Percentiles rank a stretch among this genome's conserved stretches.
These are phyloP conservation scores for Pseudopleuronectes americanus DNA, from an alignment of 2,797 vertebrate genomes.

Conservation along the genomic window DNA sequence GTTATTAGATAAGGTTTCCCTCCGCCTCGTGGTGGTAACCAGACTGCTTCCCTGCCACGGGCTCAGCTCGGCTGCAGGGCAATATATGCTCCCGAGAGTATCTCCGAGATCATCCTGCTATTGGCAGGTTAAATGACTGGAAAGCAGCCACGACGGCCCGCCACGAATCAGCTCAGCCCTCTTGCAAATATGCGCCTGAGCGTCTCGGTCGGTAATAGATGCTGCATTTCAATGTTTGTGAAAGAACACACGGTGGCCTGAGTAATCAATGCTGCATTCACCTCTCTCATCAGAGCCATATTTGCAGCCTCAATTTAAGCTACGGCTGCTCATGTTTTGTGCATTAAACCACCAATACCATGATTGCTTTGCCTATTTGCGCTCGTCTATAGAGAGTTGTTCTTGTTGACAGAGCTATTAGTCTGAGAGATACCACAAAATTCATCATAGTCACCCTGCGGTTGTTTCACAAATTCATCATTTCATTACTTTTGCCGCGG, in stretches of 20 bases:
- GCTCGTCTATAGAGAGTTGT: constrained; percentile 70
- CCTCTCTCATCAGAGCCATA: constrained; percentile 64
- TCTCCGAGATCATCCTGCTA: constrained; percentile 53
- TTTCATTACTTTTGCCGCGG: constrained; percentile 73
- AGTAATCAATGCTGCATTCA: constrained; percentile 72
- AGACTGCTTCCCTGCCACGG: constrained; percentile 42
- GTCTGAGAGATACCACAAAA: constrained; percentile 77
- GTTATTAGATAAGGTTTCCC: constrained; percentile 42
- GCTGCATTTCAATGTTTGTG: constrained; percentile 31
- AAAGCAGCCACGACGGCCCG: constrained; percentile 38
- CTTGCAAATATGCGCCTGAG: constrained; percentile 32
- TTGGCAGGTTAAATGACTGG: constrained; percentile 64
- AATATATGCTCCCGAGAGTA: constrained; percentile 48
- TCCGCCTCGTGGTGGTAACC: constrained; percentile 32
- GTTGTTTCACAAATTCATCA: constrained; percentile 80
- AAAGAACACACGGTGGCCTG: constrained; percentile 17
- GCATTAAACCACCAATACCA: constrained; percentile 76
- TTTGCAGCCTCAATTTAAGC: constrained; percentile 47
- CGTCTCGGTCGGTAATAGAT: not conserved
- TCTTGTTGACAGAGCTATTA: constrained; percentile 80
- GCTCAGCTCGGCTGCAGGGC: constrained; percentile 46
- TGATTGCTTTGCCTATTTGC: constrained; percentile 72
- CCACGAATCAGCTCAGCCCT: constrained; percentile 48
- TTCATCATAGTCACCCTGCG: constrained; percentile 80
- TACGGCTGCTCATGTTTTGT: constrained; percentile 66